phyloP scores from a whole-genome alignment of 2,888 invertebrate genomes.

The Cepaea hortensis region DNA sequence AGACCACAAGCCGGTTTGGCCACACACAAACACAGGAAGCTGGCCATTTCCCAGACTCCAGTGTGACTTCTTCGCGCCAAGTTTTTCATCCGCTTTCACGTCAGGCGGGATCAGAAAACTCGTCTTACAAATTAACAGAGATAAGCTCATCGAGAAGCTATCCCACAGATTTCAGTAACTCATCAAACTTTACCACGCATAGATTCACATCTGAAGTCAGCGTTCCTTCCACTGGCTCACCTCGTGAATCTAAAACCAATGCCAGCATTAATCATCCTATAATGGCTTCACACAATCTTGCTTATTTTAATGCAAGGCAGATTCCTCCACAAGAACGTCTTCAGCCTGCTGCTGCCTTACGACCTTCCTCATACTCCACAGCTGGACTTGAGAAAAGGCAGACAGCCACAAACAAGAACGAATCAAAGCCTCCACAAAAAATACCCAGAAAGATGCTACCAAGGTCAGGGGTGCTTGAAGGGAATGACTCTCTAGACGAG shows the following conservation, averaged over 20 bases:
- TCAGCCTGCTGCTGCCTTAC: not conserved
- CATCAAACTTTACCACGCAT: slow-evolving; percentile 46
- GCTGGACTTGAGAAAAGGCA: slow-evolving; percentile 50
- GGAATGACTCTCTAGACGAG: slow-evolving; percentile 69
- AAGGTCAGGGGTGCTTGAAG: not conserved
- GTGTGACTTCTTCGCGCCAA: not conserved
- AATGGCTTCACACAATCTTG: not conserved
- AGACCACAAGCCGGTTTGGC: not conserved
- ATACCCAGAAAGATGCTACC: slow-evolving; percentile 2
- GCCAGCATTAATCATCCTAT: not conserved
- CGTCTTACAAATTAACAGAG: slow-evolving; percentile 35
- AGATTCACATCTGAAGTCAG: slow-evolving; percentile 44
- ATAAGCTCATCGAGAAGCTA: not conserved
- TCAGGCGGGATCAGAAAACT: not conserved
- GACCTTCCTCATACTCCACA: slow-evolving; percentile 39
- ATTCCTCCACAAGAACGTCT: not conserved
- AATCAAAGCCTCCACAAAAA: slow-evolving; percentile 34
- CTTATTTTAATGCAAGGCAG: not conserved
- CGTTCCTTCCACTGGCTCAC: slow-evolving; percentile 49
- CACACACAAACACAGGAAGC: not conserved
- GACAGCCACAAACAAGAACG: slow-evolving; percentile 39
- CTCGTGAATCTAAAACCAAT: not conserved
- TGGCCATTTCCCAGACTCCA: not conserved
- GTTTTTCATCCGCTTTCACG: slow-evolving; percentile 5
- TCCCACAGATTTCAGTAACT: slow-evolving; percentile 46